A percentile compares a stretch with the other conserved stretches of the same genome.
Evolutionary conservation across 2,113 vertebrate genomes (phyloP).

Genomic region (Acanthochromis polyacanthus): DNA sequence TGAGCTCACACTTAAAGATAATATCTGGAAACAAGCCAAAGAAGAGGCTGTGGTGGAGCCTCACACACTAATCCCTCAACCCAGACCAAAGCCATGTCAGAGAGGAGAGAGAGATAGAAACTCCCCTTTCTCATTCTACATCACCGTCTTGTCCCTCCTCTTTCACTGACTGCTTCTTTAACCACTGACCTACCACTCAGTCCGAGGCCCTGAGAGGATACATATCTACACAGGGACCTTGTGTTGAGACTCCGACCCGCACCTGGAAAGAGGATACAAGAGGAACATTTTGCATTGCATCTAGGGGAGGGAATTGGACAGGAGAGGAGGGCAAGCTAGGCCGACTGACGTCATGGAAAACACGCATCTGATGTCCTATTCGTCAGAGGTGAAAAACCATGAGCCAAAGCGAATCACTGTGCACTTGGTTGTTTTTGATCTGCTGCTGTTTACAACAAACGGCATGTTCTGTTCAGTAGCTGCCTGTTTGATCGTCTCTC

Average conservation of each 20-base stretch:
- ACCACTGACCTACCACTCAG: slow-evolving; percentile 44
- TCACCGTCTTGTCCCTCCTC: slow-evolving; percentile 18
- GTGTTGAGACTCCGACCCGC: slow-evolving; percentile 43
- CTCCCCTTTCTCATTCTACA: slow-evolving; percentile 30
- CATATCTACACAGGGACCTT: slow-evolving; percentile 32
- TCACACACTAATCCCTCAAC: slow-evolving; percentile 68
- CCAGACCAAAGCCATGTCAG: slow-evolving; percentile 58
- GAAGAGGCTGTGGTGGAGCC: slow-evolving; percentile 57
- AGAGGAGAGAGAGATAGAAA: slow-evolving; percentile 56
- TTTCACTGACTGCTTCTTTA: slow-evolving; percentile 42
- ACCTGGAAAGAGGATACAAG: slow-evolving; percentile 48
- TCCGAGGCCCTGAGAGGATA: slow-evolving; percentile 39
- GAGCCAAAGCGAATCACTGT: slow-evolving; percentile 45
- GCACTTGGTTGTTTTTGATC: slow-evolving; percentile 51
- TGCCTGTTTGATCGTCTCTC: slow-evolving; percentile 29
- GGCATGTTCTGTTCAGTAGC: slow-evolving; percentile 11
- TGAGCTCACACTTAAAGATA: slow-evolving; percentile 72
- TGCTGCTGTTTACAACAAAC: slow-evolving; percentile 40
- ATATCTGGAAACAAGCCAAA: slow-evolving; percentile 72
- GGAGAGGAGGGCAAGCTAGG: slow-evolving; percentile 27
- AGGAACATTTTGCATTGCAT: slow-evolving; percentile 46
- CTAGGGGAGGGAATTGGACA: slow-evolving; percentile 30
- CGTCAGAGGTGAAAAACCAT: slow-evolving; percentile 61
- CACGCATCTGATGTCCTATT: slow-evolving; percentile 60
- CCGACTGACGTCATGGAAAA: slow-evolving; percentile 76